Conservation (phyloP, 2,888 invertebrate genomes). For the Dolomedes plantarius region DNA sequence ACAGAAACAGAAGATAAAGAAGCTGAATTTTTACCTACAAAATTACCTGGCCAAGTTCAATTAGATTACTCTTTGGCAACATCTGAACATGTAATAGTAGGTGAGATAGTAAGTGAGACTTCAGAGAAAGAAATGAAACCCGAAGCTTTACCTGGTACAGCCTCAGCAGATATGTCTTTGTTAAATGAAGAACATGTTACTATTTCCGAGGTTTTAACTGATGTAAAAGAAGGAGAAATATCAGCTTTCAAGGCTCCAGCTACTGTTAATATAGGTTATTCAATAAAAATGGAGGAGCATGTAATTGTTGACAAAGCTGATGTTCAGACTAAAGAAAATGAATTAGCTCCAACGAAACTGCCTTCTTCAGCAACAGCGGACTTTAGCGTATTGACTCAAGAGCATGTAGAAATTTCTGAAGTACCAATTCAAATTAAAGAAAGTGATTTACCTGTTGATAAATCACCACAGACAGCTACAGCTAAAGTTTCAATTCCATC, state of each 20-base stretch:
- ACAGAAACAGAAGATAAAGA: conserved; percentile 70
- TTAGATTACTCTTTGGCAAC: conserved; percentile 59
- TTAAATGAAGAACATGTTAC: conserved; percentile 67
- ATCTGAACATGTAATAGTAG: conserved; percentile 70
- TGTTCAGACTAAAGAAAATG: conserved; percentile 71
- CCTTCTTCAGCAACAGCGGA: conserved; percentile 61
- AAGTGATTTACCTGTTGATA: conserved; percentile 75
- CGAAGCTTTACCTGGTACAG: conserved; percentile 25
- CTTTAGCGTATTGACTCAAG: conserved; percentile 70
- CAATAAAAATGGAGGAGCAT: conserved; percentile 69
- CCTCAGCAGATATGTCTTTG: conserved; percentile 50
- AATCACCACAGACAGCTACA: conserved; percentile 73
- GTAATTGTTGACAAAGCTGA: conserved; percentile 71
- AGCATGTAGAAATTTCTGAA: conserved; percentile 71
- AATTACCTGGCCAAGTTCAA: conserved; percentile 48
- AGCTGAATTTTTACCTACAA: conserved; percentile 59
- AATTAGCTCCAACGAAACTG: conserved; percentile 47
- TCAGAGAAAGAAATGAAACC: conserved; percentile 57
- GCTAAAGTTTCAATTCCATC: conserved; percentile 76
- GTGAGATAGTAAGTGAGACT: conserved; percentile 50
- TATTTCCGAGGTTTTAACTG: conserved; percentile 59
- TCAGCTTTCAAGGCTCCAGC: conserved; percentile 57
- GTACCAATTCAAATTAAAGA: conserved; percentile 71
- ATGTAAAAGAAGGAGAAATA: conserved; percentile 70
- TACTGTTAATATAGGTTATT: conserved; percentile 58